Conservation (phyloP, 2,113 vertebrate species). For the Sigmodon hispidus region DNA sequence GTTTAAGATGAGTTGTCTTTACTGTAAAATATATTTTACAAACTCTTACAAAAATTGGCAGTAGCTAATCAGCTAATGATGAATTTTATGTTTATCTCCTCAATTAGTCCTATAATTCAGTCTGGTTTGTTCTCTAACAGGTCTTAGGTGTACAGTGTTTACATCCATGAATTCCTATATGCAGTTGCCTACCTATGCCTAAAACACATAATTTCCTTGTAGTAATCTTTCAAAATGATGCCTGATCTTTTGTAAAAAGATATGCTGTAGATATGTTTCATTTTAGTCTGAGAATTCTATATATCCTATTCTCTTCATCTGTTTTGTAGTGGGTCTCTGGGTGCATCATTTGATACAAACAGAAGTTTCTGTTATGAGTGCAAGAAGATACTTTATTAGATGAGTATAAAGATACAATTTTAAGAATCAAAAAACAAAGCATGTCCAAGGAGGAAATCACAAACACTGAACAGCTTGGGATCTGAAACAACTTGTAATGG, state of each 20-base stretch:
- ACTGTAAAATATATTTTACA: background rate
- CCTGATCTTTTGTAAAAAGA: background rate
- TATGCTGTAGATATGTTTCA: background rate
- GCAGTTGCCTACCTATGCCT: background rate
- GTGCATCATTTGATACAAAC: background rate
- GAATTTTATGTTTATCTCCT: background rate
- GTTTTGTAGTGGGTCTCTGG: background rate
- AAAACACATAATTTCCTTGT: background rate
- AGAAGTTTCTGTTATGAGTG: too few relatives aligned
- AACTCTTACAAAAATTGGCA: background rate
- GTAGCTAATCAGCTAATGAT: background rate
- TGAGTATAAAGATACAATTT: too few relatives aligned
- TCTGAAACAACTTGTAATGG: too few relatives aligned
- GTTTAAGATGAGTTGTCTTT: background rate
- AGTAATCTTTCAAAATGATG: background rate
- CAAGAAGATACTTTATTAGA: background rate
- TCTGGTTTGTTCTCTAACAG: background rate
- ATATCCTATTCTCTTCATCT: background rate
- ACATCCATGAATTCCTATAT: background rate
- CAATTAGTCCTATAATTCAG: background rate
- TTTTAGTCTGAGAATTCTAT: background rate
- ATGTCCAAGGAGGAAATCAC: too few relatives aligned
- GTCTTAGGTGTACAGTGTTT: background rate
- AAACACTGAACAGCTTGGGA: too few relatives aligned
- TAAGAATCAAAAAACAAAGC: too few relatives aligned